Base-by-base conservation (phyloP, 2,113 vertebrate genomes). In the Neomonachus schauinslandi region DNA sequence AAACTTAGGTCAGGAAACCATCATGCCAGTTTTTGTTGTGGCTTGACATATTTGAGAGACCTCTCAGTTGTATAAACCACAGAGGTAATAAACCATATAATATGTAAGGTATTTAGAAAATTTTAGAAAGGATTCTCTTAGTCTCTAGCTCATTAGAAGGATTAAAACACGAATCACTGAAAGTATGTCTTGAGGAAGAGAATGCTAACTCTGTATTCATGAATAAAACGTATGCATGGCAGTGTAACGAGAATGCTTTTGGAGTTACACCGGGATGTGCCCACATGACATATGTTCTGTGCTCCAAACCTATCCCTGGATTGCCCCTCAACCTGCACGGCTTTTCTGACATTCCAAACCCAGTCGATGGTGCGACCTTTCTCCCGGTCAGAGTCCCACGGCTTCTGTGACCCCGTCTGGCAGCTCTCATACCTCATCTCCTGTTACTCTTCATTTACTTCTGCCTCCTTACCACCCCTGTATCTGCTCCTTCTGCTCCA, bases 351-450 rank as follows among this genome's bases (percentile, higher is more conserved):
- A 26, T 14, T 42, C 22, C 28, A 24, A 46, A 46, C 39, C 39
- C 39, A 28, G 39, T 4, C 3, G 1, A 0, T 76, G 21, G 21
- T 12, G 15, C 1, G 4, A 4, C 8, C 12, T 51, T 51, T 67
- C 61, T 13, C 21, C 61, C 5, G 42, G 5, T 33, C 31, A 24
- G n/a, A 13, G 7, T 72, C 5, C 9, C 49, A 39, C 2, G 16
- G 16, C 9, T 22, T 39, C 10, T 8, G n/a, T 7, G 42, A 69
- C 21, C 8, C 24, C 31, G 7, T 39, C 5, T 4, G 0, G 31
- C 63, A 31, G 39, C 4, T 33, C 4, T 21, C 14, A 8, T 26
- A 1, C 4, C 7, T 8, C 33, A 10, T n/a, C 21, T 53, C 31
- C 3, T 63, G 16, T 51, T 9, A 14, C 21, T 19, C 46, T 86